A percentile compares a stretch with the other conserved stretches of the same genome.
Conservation (phyloP, 2,888 invertebrate genomes). For the Pherbina coryleti region DNA sequence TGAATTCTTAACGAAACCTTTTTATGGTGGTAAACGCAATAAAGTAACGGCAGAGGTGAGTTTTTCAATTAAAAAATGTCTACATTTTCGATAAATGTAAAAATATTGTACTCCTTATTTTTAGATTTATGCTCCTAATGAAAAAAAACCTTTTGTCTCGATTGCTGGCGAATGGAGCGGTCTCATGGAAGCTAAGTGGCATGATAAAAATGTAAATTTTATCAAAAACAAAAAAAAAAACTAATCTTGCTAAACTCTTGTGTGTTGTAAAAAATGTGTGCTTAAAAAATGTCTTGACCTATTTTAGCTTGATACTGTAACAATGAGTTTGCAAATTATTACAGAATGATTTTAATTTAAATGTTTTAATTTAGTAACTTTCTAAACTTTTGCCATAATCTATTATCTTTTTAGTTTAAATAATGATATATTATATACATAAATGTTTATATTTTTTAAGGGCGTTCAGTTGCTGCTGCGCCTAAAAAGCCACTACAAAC, state of each 20-base stretch:
- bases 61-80: background rate
- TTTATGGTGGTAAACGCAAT: constrained; percentile 97
- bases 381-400: background rate
- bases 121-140: constrained; percentile 75
- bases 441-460: background rate
- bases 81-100: constrained; percentile 10
- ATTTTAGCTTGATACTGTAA: background rate
- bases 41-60: constrained; percentile 85
- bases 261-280: constrained; percentile 20
- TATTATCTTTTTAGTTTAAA: background rate
- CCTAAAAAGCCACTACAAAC: background rate
- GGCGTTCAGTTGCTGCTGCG: background rate
- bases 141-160: constrained; percentile 90
- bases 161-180: constrained; percentile 98
- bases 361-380: constrained; percentile 5
- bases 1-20: constrained; percentile 97
- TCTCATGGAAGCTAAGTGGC: constrained; percentile 91
- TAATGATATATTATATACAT: background rate
- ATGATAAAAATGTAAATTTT: constrained; percentile 71
- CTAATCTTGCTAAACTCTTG: constrained; percentile 21
- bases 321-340: background rate
- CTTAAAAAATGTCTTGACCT: background rate
- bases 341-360: background rate
- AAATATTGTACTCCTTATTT: constrained; percentile 53
- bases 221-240: constrained; percentile 24